Conservation (phyloP, 2,888 invertebrate species). For the Heliconius sara region DNA sequence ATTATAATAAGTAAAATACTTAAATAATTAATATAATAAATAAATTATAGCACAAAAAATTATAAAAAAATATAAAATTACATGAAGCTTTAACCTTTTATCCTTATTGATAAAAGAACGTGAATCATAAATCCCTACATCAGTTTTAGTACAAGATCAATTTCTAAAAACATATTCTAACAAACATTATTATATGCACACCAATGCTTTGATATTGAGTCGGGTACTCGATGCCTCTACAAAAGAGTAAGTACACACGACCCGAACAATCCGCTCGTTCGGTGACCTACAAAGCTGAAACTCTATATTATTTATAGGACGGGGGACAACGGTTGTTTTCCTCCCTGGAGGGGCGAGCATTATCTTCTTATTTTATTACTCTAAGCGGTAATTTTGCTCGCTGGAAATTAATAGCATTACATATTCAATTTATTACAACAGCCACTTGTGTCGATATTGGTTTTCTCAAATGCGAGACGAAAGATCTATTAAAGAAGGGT, state of each 20-base stretch:
- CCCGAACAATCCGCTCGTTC: conserved; percentile 43
- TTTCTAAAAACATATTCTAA: neutral
- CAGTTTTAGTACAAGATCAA: no score
- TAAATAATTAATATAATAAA: no score
- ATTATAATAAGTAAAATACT: no score
- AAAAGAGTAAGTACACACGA: conserved; percentile 34
- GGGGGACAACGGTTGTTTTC: conserved; percentile 39
- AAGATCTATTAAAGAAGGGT: neutral
- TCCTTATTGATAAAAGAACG: no score
- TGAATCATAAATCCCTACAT: no score
- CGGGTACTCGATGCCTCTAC: conserved; percentile 30
- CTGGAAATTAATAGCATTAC: conserved; percentile 26
- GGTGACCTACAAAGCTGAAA: conserved; percentile 49
- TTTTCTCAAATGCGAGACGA: conserved; percentile 1
- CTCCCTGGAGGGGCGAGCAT: conserved; percentile 30
- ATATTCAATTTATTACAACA: conserved; percentile 1
- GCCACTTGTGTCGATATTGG: conserved; percentile 1
- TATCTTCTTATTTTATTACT: conserved; percentile 36
- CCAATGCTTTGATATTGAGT: conserved; percentile 33
- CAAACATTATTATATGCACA: neutral
- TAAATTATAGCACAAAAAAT: no score
- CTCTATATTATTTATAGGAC: conserved; percentile 48
- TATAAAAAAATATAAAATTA: no score
- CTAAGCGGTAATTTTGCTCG: conserved; percentile 26
- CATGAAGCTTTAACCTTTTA: no score